These are phyloP conservation scores for Leptoteleia sp. DNA, from an alignment of 1,140 invertebrate species.

Conservation along the genomic window DNA sequence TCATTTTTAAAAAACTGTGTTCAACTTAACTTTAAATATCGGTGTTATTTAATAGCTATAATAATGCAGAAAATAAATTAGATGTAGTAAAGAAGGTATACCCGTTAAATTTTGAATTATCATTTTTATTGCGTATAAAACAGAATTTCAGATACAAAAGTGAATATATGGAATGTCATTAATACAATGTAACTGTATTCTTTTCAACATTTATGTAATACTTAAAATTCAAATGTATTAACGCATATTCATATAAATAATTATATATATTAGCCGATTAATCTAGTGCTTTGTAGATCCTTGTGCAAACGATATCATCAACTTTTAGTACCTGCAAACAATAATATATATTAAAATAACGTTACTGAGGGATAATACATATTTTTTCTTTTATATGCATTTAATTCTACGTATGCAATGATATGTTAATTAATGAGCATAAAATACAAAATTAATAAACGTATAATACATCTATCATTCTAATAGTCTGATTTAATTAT, in stretches of 20 bases:
- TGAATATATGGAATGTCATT: conserved; percentile 14
- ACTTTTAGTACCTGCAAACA: conserved; percentile 81
- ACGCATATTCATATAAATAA: conserved; percentile 14
- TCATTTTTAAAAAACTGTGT: no score
- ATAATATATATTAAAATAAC: not conserved
- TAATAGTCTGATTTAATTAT: no score
- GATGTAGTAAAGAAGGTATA: no score
- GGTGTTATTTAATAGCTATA: no score
- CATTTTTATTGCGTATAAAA: conserved; percentile 11
- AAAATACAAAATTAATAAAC: no score
- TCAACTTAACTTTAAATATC: no score
- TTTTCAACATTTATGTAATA: conserved; percentile 17
- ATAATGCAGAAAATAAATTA: no score
- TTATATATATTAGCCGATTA: conserved; percentile 44
- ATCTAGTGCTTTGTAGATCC: conserved; percentile 86
- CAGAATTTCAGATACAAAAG: conserved; percentile 21
- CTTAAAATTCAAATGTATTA: conserved; percentile 12
- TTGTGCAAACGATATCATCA: conserved; percentile 86
- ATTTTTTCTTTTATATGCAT: no score
- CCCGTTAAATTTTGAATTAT: not conserved
- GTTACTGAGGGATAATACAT: no score
- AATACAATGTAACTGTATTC: conserved; percentile 23
- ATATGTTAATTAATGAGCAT: no score
- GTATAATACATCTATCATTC: no score
- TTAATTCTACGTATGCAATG: no score